Evolutionary conservation across 2,797 vertebrate species (phyloP).

Genomic region (Euphonia xanthogaster): DNA sequence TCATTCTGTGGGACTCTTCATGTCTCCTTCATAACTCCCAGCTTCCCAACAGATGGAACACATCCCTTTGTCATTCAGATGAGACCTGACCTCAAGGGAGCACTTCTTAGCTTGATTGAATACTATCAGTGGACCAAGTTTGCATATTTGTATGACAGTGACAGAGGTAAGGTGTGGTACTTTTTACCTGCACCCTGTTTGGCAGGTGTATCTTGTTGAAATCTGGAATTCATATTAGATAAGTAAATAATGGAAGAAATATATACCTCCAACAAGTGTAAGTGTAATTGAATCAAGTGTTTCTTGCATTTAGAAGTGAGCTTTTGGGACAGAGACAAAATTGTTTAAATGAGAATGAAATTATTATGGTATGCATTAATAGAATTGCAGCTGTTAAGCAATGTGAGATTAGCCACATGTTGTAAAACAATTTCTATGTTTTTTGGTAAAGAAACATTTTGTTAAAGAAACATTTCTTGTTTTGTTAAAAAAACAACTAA

Average conservation of each 20-base stretch:
- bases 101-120: constrained; percentile 96
- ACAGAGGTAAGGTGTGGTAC: constrained; percentile 84
- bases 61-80: constrained; percentile 99
- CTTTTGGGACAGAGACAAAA: neutral
- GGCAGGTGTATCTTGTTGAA: neutral
- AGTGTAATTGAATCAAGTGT: neutral
- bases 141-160: constrained; percentile 97
- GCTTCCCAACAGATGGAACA: constrained; percentile 94
- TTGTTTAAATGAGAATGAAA: neutral
- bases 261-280: neutral
- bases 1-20: constrained; percentile 98
- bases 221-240: neutral
- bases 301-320: neutral
- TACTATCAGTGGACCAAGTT: constrained; percentile 99
- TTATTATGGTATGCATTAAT: neutral
- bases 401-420: neutral
- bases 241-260: neutral
- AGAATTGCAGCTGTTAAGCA: neutral
- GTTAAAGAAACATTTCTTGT: neutral
- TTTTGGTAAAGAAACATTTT: neutral
- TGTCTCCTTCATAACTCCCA: constrained; percentile 98
- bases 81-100: constrained; percentile 97
- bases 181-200: neutral
- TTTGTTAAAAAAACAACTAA: neutral
- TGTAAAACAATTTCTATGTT: neutral